Conservation (phyloP, 2,797 vertebrate species). For the Myripristis murdjan region DNA sequence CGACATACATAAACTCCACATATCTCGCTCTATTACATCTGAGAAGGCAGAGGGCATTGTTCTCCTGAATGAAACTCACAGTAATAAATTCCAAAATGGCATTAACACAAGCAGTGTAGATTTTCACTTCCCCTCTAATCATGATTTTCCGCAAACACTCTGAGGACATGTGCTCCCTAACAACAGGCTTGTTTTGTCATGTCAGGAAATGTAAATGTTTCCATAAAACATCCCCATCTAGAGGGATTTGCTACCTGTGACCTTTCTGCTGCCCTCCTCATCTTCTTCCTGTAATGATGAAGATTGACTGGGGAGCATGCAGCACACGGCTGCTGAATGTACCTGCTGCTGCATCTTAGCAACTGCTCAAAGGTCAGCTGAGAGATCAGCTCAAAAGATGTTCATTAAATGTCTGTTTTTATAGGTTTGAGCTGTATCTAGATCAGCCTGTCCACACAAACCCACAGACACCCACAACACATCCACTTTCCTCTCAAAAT, state of each 20-base stretch:
- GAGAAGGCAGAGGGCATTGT: neutral
- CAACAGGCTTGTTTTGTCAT: slow-evolving; percentile 64
- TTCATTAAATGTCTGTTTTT: slow-evolving; percentile 52
- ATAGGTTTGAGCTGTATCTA: slow-evolving; percentile 30
- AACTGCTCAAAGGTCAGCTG: slow-evolving; percentile 34
- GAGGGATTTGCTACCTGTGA: too few relatives aligned
- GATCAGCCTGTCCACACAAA: neutral
- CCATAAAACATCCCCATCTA: slow-evolving; percentile 11
- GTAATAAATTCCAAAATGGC: slow-evolving; percentile 21
- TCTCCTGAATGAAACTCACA: neutral
- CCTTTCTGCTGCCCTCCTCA: neutral
- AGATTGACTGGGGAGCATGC: slow-evolving; percentile 27
- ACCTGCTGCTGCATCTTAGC: slow-evolving; percentile 23
- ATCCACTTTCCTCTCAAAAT: neutral
- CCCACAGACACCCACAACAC: slow-evolving; percentile 4
- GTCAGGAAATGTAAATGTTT: slow-evolving; percentile 53
- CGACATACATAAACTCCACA: too few relatives aligned
- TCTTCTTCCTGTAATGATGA: slow-evolving; percentile 14
- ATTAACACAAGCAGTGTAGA: slow-evolving; percentile 14
- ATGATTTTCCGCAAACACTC: slow-evolving; percentile 19
- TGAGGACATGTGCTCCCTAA: slow-evolving; percentile 35
- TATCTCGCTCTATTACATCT: too few relatives aligned
- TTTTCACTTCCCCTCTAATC: slow-evolving; percentile 49
- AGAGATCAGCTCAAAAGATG: neutral
- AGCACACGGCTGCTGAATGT: neutral